Base-by-base conservation (phyloP, 35 echinoderm and acorn worm genomes). In the Amphiura filiformis region DNA sequence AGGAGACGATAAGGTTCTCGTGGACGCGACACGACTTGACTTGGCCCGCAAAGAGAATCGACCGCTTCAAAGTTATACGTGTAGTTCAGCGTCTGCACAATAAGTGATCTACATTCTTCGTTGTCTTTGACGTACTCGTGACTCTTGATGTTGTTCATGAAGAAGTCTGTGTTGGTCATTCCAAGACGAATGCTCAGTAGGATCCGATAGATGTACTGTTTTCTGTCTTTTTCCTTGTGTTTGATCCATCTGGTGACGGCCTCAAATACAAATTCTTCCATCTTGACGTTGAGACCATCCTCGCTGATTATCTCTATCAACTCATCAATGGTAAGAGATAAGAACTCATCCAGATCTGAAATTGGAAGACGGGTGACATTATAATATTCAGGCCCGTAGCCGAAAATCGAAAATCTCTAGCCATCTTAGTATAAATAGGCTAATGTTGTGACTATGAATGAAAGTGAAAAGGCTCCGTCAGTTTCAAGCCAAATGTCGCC, bases 161-260 rank as follows among this genome's bases (percentile, higher is more conserved):
- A 99, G 84, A 93, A 99, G 38, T 99, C 96, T 13, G 96, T 94
- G 84, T 99, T 99, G 57, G 90, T 99, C 90, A 99, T 99, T 4
- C 96, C 96, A 1, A 99, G 87, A 1, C 96, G 96, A 38, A 99
- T 85, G 64, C 87, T 78, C 37, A 94, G 75, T 33, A 99, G 44
- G 28, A 99, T 75, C 34, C 86, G 89, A 77, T 84, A 78, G 35
- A 95, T 92, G 44, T 56, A 56, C 5, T 56, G 31, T 34, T 86
- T 90, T 31, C 96, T 36, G 4, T 93, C 84, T 36, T 39, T 80
- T 39, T 92, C 89, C 23, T 91, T 75, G 75, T 94, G 87, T 7
- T 81, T 80, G 26, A 99, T 89, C 96, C 96, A 99, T 44, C 87
- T 91, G 1, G 94, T 38, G 32, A 99, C 87, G 12, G 96, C 82